These are phyloP conservation scores for Bubo blakistoni DNA, from an alignment of 2,113 vertebrate genomes.

Conservation along the genomic window DNA sequence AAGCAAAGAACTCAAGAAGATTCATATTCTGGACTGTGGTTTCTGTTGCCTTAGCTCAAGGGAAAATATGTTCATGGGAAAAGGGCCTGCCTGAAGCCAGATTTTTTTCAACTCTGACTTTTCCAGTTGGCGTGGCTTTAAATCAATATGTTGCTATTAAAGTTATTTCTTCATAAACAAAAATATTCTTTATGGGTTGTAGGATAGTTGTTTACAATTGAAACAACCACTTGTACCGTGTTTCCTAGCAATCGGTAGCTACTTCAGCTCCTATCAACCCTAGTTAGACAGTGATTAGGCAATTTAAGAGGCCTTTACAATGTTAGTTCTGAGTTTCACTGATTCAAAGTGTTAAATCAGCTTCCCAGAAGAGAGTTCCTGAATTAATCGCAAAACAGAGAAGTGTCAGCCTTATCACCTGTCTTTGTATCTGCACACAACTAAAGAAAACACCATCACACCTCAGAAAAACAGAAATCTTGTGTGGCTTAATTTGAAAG, in stretches of 20 bases:
- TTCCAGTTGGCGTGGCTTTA: background rate
- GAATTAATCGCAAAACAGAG: background rate
- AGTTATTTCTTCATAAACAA: background rate
- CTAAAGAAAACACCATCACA: background rate
- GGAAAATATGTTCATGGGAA: slow-evolving; percentile 56
- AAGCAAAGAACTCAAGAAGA: slow-evolving; percentile 42
- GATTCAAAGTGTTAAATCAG: background rate
- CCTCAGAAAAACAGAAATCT: background rate
- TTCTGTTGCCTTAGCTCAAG: slow-evolving; percentile 40
- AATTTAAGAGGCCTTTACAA: background rate
- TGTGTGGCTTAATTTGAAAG: background rate
- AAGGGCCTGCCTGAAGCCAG: slow-evolving; percentile 27
- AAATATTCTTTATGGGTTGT: background rate
- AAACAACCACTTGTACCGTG: background rate
- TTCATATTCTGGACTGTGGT: slow-evolving; percentile 49
- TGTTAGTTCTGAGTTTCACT: background rate
- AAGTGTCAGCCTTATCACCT: background rate
- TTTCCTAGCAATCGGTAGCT: background rate
- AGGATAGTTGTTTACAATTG: background rate
- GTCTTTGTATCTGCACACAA: background rate
- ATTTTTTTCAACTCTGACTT: slow-evolving; percentile 15
- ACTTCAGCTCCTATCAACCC: background rate
- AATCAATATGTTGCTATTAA: slow-evolving; percentile 11
- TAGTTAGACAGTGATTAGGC: background rate
- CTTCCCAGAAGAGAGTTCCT: background rate